phyloP scores from a whole-genome alignment of 2,888 invertebrate species.

The Petrophora chlorosata region DNA sequence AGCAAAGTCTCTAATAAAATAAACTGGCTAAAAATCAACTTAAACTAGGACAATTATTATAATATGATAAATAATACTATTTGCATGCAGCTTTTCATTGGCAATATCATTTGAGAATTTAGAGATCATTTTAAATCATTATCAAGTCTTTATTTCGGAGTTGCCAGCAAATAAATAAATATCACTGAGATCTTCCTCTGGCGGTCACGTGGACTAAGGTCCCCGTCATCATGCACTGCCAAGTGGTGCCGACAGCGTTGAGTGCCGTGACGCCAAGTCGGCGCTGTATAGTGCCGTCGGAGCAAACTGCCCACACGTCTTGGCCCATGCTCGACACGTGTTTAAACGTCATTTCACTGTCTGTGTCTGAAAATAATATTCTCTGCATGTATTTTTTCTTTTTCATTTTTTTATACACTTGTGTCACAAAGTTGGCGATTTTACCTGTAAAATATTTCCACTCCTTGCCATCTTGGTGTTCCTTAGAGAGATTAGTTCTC shows the following conservation, averaged over 20 bases:
- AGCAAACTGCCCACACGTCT: constrained; percentile 91
- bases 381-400: constrained; percentile 17
- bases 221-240: constrained; percentile 87
- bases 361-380: constrained; percentile 46
- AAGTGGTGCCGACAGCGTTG: constrained; percentile 90
- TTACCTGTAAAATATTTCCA: constrained; percentile 88
- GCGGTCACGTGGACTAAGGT: constrained; percentile 70
- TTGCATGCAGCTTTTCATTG: constrained; percentile 25
- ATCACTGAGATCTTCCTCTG: constrained; percentile 47
- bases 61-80: constrained; percentile 20
- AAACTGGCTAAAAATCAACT: constrained; percentile 17
- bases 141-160: constrained; percentile 29
- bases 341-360: constrained; percentile 83
- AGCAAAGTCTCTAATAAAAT: constrained; percentile 22
- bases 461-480: constrained; percentile 92
- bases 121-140: constrained; percentile 27
- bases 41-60: constrained; percentile 6
- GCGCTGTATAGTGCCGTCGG: constrained; percentile 87
- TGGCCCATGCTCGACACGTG: constrained; percentile 87
- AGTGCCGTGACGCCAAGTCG: constrained; percentile 89
- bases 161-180: constrained; percentile 16
- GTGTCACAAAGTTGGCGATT: constrained; percentile 58
- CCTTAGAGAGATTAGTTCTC: constrained; percentile 89
- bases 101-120: constrained; percentile 25
- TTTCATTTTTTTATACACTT: constrained; percentile 18